Evolutionary conservation across 2,113 vertebrate genomes (phyloP), one percentile per base, ranked within the genome.

Genomic region (Lasiurus cinereus): DNA sequence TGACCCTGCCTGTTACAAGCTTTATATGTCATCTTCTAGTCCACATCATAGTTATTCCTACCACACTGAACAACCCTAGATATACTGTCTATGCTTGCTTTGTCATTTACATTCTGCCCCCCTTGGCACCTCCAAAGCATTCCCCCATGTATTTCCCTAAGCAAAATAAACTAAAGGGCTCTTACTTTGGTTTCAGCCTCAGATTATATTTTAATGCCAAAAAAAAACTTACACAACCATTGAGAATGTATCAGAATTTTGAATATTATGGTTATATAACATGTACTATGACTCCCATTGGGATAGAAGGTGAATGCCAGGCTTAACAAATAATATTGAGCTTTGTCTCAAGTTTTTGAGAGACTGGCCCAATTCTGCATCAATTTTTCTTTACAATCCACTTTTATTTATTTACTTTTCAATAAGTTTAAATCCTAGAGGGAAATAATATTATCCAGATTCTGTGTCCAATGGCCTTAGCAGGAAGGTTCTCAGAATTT

Each of bases 191-290:
- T 72, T 84, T 95, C 15, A 64, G 31, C 6, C 8, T 64, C 76
- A 87, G 52, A 13, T 87, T 70, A 79, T 83, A 88, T 90, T 93
- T 92, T 88, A 95, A 77, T 33, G 29, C 18, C 77, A 82, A 96
- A 74, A 39, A 39, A 91, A 66, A 93, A 72, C 5, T 83, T 56
- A 78, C 29, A 94, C 43, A 94, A 69, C 9, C 62, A 88, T 7
- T 78, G 4, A 88, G 52, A 33, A 67, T 91, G 2, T 72, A 73
- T 33, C 78, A 90, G 10, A 86, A 50, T 84, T 95, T 95, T 94
- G n/a, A 97, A 93, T 48, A 69, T 16, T 69, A 50, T n/a, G 64
- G 64, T 69, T 87, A 79, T 48, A 93, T 92, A 83, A 70, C 79
- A 83, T 24, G 70, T 29, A 93, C 39, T 14, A 64, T 77, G 24